Base-by-base conservation (phyloP, 2,888 invertebrate species). In the Meiosimyza decipiens region DNA sequence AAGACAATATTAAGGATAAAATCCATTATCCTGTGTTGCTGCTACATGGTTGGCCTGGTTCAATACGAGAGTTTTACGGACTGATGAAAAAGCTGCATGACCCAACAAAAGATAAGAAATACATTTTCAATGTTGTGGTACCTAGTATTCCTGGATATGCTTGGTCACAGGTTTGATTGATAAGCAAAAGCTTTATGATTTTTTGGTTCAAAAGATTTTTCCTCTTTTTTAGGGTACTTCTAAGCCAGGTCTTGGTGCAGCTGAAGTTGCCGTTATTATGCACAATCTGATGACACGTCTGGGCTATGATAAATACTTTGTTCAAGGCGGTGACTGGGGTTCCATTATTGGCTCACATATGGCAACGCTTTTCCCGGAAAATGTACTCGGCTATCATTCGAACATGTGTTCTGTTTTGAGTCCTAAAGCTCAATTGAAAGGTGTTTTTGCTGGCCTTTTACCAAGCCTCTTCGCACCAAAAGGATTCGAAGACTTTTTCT, bases 41-140 rank as follows among this genome's bases (percentile, higher is more conserved):
- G 64, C 86, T 94, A 16, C 96, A 97, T 83, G 97, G 97, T 54
- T 97, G 97, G 97, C 96, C 96, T 0, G 95, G 96, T 0, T 94
- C 94, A 0, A 89, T 95, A 3, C 88, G 92, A n/a, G 96, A 97
- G 87, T 96, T 95, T 86, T 93, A 93, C 80, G 91, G 92, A 71
- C 86, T 94, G 0, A 91, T 95, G 68, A 94, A 94, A 0, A 82
- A 91, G 62, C 87, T 95, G n/a, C 90, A 89, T 0, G 62, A 77
- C 16, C 86, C 88, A 0, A 84, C 88, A 51, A 78, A 85, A 2
- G 88, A 88, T 7, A 83, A 86, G 63, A 87, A 89, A 75, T 89
- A 90, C 77, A 90, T 90, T 2, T 92, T 91, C 78, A 90, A 91
- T 82, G 87, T 91, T 69, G 84, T 91, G 16, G 89, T 89, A 0